A percentile compares a stretch with the other conserved stretches of the same genome.
These are phyloP conservation scores for Rhinolophus ferrumequinum DNA, from an alignment of 2,113 vertebrate genomes.

Conservation along the genomic window DNA sequence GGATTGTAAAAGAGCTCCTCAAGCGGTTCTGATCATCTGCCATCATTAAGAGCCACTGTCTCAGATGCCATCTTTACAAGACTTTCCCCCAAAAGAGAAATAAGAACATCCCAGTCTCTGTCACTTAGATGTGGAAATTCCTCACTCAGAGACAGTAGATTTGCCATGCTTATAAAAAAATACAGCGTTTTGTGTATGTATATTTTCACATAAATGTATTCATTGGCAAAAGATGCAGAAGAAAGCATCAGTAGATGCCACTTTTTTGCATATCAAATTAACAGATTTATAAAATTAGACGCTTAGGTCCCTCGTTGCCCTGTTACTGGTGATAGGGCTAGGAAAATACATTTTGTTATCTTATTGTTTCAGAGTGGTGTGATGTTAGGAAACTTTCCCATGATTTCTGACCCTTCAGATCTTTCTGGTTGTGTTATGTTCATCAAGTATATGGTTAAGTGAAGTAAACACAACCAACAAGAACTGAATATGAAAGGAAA, in stretches of 20 bases:
- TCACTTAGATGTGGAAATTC: background rate
- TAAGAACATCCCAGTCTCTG: background rate
- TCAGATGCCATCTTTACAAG: background rate
- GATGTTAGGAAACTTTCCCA: background rate
- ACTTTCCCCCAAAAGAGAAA: background rate
- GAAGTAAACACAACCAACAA: background rate
- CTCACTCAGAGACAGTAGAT: background rate
- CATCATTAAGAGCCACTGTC: background rate
- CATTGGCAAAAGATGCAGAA: background rate
- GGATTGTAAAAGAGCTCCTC: background rate
- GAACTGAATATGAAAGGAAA: background rate
- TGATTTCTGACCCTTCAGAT: background rate
- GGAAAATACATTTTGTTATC: background rate
- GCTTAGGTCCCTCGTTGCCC: background rate
- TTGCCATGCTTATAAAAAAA: slow-evolving; percentile 4
- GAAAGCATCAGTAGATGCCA: background rate
- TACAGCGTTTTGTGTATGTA: background rate
- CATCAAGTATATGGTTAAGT: background rate
- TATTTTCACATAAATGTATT: background rate
- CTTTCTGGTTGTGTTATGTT: slow-evolving; percentile 2
- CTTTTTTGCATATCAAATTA: background rate
- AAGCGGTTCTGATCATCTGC: background rate
- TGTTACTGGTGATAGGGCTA: background rate
- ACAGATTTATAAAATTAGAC: background rate
- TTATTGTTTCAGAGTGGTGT: background rate